Conservation (phyloP, 1,140 invertebrate genomes). For the Drosophila pruinosa region DNA sequence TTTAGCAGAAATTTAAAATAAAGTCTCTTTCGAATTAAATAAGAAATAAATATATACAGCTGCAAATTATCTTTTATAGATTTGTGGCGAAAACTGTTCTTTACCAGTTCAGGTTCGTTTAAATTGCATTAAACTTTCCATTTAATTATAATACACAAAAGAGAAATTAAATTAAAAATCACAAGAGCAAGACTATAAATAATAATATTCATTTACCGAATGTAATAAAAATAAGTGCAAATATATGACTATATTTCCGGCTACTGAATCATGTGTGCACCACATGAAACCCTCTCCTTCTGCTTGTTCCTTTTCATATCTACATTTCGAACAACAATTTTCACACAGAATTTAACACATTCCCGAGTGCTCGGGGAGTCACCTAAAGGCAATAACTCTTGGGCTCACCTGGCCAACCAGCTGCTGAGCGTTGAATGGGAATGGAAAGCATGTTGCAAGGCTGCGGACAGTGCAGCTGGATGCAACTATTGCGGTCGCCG, state of each 20-base stretch:
- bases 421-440: slow-evolving; percentile 24
- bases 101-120: not conserved
- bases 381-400: slow-evolving; percentile 47
- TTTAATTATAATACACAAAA: not conserved
- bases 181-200: not conserved
- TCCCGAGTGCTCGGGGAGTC: slow-evolving; percentile 23
- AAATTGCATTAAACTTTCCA: not conserved
- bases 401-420: slow-evolving; percentile 15
- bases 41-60: not conserved
- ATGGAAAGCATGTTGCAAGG: slow-evolving; percentile 16
- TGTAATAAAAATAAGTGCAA: slow-evolving; percentile 1
- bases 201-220: not conserved
- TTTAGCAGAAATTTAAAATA: too few species aligned
- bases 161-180: not conserved
- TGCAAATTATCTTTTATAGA: not conserved
- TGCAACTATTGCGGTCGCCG: slow-evolving; percentile 27
- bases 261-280: slow-evolving; percentile 16
- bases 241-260: not conserved
- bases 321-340: slow-evolving; percentile 35
- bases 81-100: too few species aligned
- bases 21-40: not conserved
- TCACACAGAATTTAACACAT: slow-evolving; percentile 58
- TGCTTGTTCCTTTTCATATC: not conserved
- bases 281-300: not conserved
- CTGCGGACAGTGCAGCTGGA: not conserved